Evolutionary conservation across 92 coral and sea anemone species (phyloP).

Genomic region (Palythoa grandis): DNA sequence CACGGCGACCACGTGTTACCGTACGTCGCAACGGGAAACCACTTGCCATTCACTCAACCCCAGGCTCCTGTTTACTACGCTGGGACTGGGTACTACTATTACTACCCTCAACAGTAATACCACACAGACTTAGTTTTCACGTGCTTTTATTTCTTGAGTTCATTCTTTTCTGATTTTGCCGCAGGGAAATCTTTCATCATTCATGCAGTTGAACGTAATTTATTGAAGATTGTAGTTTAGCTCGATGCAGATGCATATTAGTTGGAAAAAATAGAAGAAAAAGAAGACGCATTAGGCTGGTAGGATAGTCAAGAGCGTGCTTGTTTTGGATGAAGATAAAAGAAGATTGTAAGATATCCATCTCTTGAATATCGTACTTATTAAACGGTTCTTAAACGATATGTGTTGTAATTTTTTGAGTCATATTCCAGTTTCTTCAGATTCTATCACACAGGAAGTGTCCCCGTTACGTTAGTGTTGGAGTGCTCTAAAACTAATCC

Average conservation of each 20-base stretch:
- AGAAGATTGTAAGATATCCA: constrained; percentile 23
- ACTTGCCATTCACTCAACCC: constrained; percentile 71
- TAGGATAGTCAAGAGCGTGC: constrained; percentile 12
- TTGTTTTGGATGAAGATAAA: background rate
- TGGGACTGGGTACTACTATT: constrained; percentile 89
- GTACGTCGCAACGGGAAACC: constrained; percentile 73
- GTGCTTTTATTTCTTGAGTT: constrained; percentile 26
- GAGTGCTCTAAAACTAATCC: too few relatives aligned
- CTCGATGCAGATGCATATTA: constrained; percentile 2
- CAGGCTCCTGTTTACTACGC: constrained; percentile 87
- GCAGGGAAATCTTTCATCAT: constrained; percentile 27
- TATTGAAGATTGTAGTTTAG: constrained; percentile 43
- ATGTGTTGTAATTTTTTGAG: background rate
- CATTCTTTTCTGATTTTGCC: constrained; percentile 29
- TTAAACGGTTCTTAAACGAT: constrained; percentile 35
- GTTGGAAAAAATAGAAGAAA: background rate
- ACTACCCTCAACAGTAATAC: constrained; percentile 80
- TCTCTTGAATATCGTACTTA: constrained; percentile 34
- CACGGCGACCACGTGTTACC: constrained; percentile 84
- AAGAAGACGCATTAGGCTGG: background rate
- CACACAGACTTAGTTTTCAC: background rate
- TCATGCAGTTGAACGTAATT: constrained; percentile 46
- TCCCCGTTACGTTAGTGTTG: too few relatives aligned
- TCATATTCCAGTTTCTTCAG: too few relatives aligned
- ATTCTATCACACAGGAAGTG: too few relatives aligned